Evolutionary conservation across 2,113 vertebrate genomes (phyloP), one percentile per base, ranked within the genome.

Genomic region (Perca schrenkii): DNA sequence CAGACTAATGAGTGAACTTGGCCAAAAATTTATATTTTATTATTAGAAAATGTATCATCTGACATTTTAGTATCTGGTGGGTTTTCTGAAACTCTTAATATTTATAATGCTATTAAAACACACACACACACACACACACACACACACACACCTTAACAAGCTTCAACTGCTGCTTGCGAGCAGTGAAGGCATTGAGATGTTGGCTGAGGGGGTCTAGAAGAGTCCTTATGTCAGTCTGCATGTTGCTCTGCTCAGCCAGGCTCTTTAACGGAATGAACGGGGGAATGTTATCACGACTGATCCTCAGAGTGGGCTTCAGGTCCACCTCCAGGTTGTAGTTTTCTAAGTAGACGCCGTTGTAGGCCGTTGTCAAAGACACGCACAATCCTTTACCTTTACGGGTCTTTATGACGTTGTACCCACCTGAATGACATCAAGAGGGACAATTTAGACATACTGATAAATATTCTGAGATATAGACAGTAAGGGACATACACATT

Each of bases 261-360:
- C 47, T 77, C 70, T 87, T 86, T 64, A 96, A 64, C 3, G 94
- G 93, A 22, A 96, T 92, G 71, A 90, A 95, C 2, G 93, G 93
- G 2, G 96, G 96, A 4, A 96, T 68, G 82, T 95, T 93, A 56
- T 96, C 95, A 10, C 93, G 94, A 54, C 5, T 60, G 85, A 96
- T 93, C 61, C 74, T 90, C 77, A 94, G 65, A 1, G 17, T 76
- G 0, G 86, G 91, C 57, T 74, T 89, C 61, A 94, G 8, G 28
- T 94, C 86, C 2, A 96, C 62, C 81, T 95, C 95, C 88, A 96
- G 71, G 82, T 93, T 92, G 76, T 94, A 96, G 0, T 93, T 94
- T 21, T 95, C 93, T 25, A 96, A 76, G 74, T 88, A 94, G 34
- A 83, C 58, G 1, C 92, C 91, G 11, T 95, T 90, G 12, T 91